Percentiles rank a stretch among this genome's conserved stretches.
phyloP scores from a whole-genome alignment of 2,888 invertebrate species.

The Eupithecia inturbata region DNA sequence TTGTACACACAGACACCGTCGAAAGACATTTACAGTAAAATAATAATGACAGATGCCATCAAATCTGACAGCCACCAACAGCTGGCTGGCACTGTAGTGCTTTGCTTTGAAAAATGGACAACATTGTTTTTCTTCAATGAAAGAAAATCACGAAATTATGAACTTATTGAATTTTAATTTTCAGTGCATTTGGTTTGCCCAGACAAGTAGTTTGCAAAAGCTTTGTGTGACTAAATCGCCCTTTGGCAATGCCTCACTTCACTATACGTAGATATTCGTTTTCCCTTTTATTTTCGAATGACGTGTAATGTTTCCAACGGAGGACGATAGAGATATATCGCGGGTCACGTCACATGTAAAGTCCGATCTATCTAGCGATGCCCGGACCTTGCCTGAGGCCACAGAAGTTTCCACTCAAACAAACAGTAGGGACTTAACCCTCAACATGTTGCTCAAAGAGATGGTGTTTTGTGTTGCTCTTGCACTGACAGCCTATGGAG shows the following conservation, averaged over 20 bases:
- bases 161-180: constrained; percentile 56
- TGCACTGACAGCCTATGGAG: constrained; percentile 87
- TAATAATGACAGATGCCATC: not conserved
- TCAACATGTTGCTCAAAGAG: constrained; percentile 86
- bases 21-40: not conserved
- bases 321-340: constrained; percentile 75
- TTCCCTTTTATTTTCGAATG: constrained; percentile 74
- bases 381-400: constrained; percentile 65
- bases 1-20: no score
- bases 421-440: constrained; percentile 70
- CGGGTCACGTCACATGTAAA: constrained; percentile 76
- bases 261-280: constrained; percentile 55
- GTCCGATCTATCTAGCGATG: constrained; percentile 72
- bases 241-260: constrained; percentile 61
- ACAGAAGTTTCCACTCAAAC: constrained; percentile 66
- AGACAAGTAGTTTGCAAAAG: constrained; percentile 38
- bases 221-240: constrained; percentile 41
- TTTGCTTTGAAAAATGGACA: constrained; percentile 16
- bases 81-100: not conserved
- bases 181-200: constrained; percentile 41
- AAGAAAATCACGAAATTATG: constrained; percentile 38
- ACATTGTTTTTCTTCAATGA: constrained; percentile 43
- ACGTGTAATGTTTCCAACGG: constrained; percentile 84
- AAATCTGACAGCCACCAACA: constrained; percentile 3
- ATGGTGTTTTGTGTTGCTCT: constrained; percentile 86